A percentile compares a stretch with the other conserved stretches of the same genome.
Conservation (phyloP, 2,888 invertebrate species). For the Leptura quadrifasciata region DNA sequence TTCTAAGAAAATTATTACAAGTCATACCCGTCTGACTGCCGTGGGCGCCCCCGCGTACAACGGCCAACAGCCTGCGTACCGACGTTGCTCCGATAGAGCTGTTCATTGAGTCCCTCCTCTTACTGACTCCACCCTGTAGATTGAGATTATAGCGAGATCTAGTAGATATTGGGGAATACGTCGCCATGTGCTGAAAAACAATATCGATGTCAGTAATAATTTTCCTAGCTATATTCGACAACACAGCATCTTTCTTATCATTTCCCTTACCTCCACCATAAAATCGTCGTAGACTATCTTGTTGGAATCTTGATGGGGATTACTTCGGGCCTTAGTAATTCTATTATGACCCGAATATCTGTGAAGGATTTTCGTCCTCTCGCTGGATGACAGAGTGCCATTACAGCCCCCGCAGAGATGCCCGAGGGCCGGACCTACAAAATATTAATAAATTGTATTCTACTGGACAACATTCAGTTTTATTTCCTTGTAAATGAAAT, state of each 20-base stretch:
- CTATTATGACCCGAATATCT: constrained; percentile 67
- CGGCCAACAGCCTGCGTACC: constrained; percentile 83
- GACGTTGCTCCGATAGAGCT: constrained; percentile 87
- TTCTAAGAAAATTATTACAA: too few relatives aligned
- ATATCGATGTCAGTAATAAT: background rate
- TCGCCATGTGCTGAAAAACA: constrained; percentile 71
- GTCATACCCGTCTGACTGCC: constrained; percentile 65
- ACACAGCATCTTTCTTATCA: background rate
- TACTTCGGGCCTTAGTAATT: constrained; percentile 67
- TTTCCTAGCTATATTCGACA: background rate
- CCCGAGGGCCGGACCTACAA: constrained; percentile 65
- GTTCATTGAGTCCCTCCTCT: constrained; percentile 82
- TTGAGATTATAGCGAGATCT: constrained; percentile 74
- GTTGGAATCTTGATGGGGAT: constrained; percentile 65
- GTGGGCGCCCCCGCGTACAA: constrained; percentile 70
- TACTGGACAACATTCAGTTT: too few relatives aligned
- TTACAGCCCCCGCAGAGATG: constrained; percentile 65
- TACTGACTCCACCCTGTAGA: constrained; percentile 76
- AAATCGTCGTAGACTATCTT: constrained; percentile 68
- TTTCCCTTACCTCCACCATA: constrained; percentile 64
- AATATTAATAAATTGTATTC: constrained; percentile 32
- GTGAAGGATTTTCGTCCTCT: constrained; percentile 67
- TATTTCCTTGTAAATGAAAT: too few relatives aligned
- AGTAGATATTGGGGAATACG: constrained; percentile 79
- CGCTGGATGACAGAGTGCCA: constrained; percentile 62